Conservation (phyloP, 2,888 invertebrate species). For the Entomobrya multifasciata region DNA sequence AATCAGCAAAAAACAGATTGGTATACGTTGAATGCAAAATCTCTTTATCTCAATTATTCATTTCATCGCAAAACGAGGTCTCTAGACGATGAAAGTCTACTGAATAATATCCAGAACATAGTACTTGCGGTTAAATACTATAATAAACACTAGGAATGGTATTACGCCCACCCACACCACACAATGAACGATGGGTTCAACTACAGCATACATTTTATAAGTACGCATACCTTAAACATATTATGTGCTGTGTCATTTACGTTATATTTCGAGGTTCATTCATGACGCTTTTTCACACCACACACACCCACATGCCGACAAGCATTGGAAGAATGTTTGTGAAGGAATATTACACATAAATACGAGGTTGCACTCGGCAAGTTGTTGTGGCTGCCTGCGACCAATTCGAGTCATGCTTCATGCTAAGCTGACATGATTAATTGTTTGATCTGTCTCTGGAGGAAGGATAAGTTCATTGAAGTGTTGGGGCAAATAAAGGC, state of each 20-base stretch:
- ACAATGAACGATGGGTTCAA: too few species aligned
- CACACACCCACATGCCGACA: background rate
- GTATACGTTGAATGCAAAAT: background rate
- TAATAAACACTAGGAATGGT: constrained; percentile 28
- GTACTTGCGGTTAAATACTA: background rate
- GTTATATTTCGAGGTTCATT: background rate
- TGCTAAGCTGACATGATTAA: constrained; percentile 63
- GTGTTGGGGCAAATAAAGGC: constrained; percentile 17
- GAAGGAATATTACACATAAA: background rate
- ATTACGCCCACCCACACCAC: too few species aligned
- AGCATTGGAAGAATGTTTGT: background rate
- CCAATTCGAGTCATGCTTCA: constrained; percentile 2
- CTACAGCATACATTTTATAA: too few species aligned
- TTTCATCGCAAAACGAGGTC: background rate
- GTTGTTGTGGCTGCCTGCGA: constrained; percentile 9
- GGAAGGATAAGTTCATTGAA: constrained; percentile 54
- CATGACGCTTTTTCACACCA: background rate
- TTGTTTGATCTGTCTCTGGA: constrained; percentile 32
- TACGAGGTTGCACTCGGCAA: constrained; percentile 2
- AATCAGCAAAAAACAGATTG: background rate
- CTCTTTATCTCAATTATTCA: constrained; percentile 13
- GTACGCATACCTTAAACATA: too few species aligned
- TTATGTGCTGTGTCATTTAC: too few species aligned
- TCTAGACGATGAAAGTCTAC: constrained; percentile 13
- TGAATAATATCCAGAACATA: constrained; percentile 38